Evolutionary conservation across 2,888 invertebrate species (phyloP).

Genomic region (Heteropelma amictum): DNA sequence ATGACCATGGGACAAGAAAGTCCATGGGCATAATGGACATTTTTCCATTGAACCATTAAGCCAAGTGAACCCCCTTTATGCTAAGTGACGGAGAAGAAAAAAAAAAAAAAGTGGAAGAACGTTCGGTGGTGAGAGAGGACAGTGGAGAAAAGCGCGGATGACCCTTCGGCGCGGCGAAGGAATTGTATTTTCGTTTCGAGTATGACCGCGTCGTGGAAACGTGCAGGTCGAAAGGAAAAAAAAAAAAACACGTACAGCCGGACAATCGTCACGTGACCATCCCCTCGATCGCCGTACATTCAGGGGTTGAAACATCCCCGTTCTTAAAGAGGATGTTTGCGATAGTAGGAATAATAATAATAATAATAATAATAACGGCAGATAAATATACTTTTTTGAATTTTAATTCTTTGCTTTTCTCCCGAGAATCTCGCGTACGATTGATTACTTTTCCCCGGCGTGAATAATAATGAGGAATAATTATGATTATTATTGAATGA

Average conservation of each 20-base stretch:
- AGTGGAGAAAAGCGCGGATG: constrained; percentile 51
- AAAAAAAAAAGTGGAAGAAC: background rate
- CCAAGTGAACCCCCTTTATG: constrained; percentile 54
- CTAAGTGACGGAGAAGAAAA: constrained; percentile 45
- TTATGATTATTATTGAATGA: too few relatives aligned
- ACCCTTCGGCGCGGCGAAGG: constrained; percentile 59
- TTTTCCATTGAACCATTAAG: constrained; percentile 55
- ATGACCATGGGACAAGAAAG: constrained; percentile 74
- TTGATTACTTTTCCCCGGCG: too few relatives aligned
- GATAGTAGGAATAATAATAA: too few relatives aligned
- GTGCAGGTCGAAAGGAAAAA: constrained; percentile 55
- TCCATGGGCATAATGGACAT: constrained; percentile 62
- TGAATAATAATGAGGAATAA: too few relatives aligned
- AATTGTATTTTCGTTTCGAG: constrained; percentile 29
- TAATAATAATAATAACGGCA: too few relatives aligned
- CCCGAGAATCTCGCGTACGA: too few relatives aligned
- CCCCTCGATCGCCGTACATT: constrained; percentile 42
- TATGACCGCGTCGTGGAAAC: constrained; percentile 52
- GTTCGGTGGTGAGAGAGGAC: constrained; percentile 23
- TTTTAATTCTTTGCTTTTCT: too few relatives aligned
- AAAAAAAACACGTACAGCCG: constrained; percentile 66
- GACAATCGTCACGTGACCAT: constrained; percentile 72
- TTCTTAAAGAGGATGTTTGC: too few relatives aligned
- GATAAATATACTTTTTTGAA: too few relatives aligned
- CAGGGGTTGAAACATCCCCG: constrained; percentile 45